Evolutionary conservation across 2,797 vertebrate species (phyloP).

Genomic region (Dallia pectoralis): DNA sequence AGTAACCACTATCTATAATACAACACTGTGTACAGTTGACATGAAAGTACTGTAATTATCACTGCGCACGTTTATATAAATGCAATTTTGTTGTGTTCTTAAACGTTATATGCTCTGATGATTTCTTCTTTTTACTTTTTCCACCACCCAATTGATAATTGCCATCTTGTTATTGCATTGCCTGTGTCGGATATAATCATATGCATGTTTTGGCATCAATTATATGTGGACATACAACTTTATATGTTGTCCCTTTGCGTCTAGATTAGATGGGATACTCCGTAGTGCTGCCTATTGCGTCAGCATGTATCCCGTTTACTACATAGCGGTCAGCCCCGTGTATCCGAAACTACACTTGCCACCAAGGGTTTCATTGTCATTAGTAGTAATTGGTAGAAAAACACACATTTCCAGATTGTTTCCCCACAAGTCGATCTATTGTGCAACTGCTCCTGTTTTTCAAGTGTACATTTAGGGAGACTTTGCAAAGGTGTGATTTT

Average conservation of each 20-base stretch:
- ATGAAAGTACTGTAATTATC: background rate
- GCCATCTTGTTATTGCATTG: background rate
- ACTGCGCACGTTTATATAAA: background rate
- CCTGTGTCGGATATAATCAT: background rate
- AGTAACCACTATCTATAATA: constrained; percentile 48
- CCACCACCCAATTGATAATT: background rate
- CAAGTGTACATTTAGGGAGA: background rate
- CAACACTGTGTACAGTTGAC: background rate
- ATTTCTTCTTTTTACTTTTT: background rate
- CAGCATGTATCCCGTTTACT: constrained; percentile 28
- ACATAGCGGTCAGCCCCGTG: background rate
- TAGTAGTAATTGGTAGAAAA: background rate
- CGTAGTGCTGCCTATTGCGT: constrained; percentile 47
- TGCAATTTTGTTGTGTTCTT: background rate
- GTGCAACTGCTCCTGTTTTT: background rate
- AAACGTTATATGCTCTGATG: background rate
- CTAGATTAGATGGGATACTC: background rate
- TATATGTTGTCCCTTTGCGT: background rate
- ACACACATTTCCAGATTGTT: background rate
- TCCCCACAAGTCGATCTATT: no score
- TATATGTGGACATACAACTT: background rate
- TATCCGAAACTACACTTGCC: background rate
- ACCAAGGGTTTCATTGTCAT: background rate
- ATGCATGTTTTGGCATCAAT: background rate
- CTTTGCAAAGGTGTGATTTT: background rate